Evolutionary conservation across 92 coral and sea anemone species (phyloP), one percentile per base, ranked within the genome.

Genomic region (Phenganax stokvisi): DNA sequence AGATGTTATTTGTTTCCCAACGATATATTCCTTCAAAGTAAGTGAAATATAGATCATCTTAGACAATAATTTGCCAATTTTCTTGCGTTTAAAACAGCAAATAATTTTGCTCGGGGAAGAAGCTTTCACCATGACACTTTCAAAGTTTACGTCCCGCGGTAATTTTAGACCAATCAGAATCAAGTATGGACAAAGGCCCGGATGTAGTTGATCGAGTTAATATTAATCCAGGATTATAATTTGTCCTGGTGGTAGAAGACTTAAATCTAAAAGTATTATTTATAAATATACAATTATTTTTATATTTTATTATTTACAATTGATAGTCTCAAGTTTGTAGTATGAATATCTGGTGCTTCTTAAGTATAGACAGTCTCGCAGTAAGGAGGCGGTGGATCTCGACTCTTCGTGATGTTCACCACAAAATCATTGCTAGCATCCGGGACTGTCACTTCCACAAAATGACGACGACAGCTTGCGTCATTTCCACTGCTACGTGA

Each of bases 321-420:
- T 2, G 60, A 7, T 56, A 56, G 60, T 56, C 60, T 61, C 7
- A 61, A 61, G 8, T 13, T 3, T 13, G 8, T 5, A 61, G 7
- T 61, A 8, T 17, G 17, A 71, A 7, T 71, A 12, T 53, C 58
- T 12, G 2, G n/a, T 9, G 55, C 27, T 30, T 31, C 12, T 64
- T 27, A 79, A 64, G 73, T 79, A 51, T 79, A 79, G 51, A 65
- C 83, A 51, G 83, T 79, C 30, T 79, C 83, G 55, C 73, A 79
- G 52, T 79, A 79, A 17, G 83, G 73, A 8, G 83, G 83, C 6
- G 83, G 83, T 52, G 83, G 83, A 25, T 79, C 83, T 29, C 83
- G 54, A 30, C 74, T 79, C 30, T 79, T 79, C 29, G 83, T 79
- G 15, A 79, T 79, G 30, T 79, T 79, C n/a, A 79, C 83, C 12